Percentiles rank a stretch among this genome's conserved stretches.
Conservation (phyloP, 35 echinoderm and acorn worm species). For the Hemicentrotus pulcherrimus region DNA sequence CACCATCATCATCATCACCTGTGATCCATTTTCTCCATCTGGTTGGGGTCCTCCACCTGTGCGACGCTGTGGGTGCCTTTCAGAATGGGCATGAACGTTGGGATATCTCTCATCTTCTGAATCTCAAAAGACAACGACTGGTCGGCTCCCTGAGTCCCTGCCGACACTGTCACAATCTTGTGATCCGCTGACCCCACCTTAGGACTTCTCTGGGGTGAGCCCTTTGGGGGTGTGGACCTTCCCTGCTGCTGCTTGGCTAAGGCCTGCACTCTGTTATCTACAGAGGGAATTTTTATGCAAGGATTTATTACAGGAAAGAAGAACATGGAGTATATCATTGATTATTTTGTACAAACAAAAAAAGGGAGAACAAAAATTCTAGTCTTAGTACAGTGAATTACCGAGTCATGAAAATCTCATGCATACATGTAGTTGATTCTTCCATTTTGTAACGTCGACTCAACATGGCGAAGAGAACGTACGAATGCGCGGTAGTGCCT, state of each 20-base stretch:
- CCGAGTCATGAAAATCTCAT: too few relatives aligned
- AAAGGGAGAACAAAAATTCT: too few relatives aligned
- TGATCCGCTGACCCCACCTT: conserved; percentile 65
- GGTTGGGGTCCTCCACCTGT: conserved; percentile 81
- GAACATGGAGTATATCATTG: too few relatives aligned
- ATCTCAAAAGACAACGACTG: conserved; percentile 79
- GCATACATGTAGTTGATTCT: too few relatives aligned
- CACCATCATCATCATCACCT: conserved; percentile 51
- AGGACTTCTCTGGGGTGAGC: conserved; percentile 35
- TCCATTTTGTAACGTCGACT: too few relatives aligned
- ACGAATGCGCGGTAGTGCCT: too few relatives aligned
- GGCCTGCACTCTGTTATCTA: neutral
- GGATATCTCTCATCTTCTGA: conserved; percentile 96
- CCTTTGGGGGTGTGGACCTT: conserved; percentile 32
- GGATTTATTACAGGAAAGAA: too few relatives aligned
- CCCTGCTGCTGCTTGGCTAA: conserved; percentile 30
- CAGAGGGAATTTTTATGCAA: neutral
- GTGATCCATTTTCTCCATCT: conserved; percentile 91
- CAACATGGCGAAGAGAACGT: too few relatives aligned
- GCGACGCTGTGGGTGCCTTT: conserved; percentile 74
- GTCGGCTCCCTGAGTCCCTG: conserved; percentile 60
- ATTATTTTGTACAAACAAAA: too few relatives aligned
- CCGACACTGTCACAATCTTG: conserved; percentile 81
- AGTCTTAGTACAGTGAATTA: too few relatives aligned
- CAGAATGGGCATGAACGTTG: conserved; percentile 92